Percentiles rank a stretch among this genome's conserved stretches.
Evolutionary conservation across 2,888 invertebrate species (phyloP).

Genomic region (Abrostola triplasia): DNA sequence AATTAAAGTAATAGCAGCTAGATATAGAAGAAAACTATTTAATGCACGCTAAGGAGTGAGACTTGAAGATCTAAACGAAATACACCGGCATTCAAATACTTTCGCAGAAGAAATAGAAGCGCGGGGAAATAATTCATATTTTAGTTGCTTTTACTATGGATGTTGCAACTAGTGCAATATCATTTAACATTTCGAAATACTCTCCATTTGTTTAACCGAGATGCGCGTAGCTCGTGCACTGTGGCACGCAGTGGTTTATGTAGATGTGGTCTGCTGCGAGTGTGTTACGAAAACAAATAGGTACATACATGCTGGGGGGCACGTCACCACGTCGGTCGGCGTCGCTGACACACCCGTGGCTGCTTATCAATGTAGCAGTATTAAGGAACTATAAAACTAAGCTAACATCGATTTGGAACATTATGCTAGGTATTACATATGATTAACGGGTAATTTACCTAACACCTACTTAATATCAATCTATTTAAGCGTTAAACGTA

Average conservation of each 20-base stretch:
- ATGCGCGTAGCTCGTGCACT: constrained; percentile 25
- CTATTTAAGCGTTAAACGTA: too few relatives aligned
- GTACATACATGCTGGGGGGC: constrained; percentile 61
- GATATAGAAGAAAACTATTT: not conserved
- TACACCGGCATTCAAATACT: too few relatives aligned
- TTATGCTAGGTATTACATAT: too few relatives aligned
- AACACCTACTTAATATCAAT: too few relatives aligned
- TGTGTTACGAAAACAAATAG: constrained; percentile 43
- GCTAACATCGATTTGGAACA: not conserved
- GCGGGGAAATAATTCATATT: not conserved
- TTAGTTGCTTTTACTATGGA: not conserved
- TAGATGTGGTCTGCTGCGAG: constrained; percentile 41
- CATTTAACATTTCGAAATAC: constrained; percentile 1
- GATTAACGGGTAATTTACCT: too few relatives aligned
- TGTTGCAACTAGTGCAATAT: not conserved
- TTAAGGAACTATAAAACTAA: constrained; percentile 9
- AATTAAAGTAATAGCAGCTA: not conserved
- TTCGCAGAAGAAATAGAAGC: not conserved
- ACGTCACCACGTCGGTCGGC: constrained; percentile 57
- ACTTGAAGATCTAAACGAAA: too few relatives aligned
- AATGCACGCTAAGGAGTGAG: too few relatives aligned
- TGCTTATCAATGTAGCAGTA: not conserved
- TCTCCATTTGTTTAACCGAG: constrained; percentile 7
- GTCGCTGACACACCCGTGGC: constrained; percentile 58
- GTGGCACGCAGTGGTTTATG: constrained; percentile 20